Evolutionary conservation across 2,888 invertebrate genomes (phyloP), one percentile per base, ranked within the genome.

Genomic region (Epistrophella euchroma): DNA sequence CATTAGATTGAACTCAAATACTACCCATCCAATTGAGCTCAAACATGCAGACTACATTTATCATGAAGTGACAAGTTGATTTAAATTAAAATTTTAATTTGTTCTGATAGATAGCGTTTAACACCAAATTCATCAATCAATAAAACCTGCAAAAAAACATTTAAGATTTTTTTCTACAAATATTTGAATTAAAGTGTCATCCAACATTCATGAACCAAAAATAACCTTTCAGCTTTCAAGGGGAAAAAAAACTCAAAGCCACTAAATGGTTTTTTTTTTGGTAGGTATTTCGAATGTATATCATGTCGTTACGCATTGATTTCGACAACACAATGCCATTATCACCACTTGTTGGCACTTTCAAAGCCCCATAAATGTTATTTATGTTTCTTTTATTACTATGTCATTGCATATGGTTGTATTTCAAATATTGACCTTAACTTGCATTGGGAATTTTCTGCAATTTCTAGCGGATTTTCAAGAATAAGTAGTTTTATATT

Each of bases 361-460:
- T 81, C 62, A 85, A 81, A 77, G 68, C 43, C 76, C 73, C 72
- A 85, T 85, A 85, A 85, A 81, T n/a, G 62, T 81, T 73, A 77
- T 85, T 81, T 81, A 85, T 85, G 81, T 70, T 56, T 58, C 37
- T 60, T 60, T 40, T 60, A 37, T 37, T 35, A 17, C 72, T 81
- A 75, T 75, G 85, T n/a, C n/a, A 81, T 56, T 66, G 66, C 85
- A 81, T 72, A 37, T 60, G 22, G 47, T 56, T 37, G 7, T 37
- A 37, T 11, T 11, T 11, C 19, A 15, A 60, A 72, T 72, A 85
- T 80, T 80, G 84, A 85, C 76, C 80, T 75, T 37, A 13, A 13
- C 15, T 13, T 0, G n/a, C 13, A 22, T 19, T 6, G 4, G 22
- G 22, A 22, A 60, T 40, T 19, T 40, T 40, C n/a, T 60, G 15